These are phyloP conservation scores for Crocallis elinguaria DNA, from an alignment of 2,888 invertebrate genomes.

Conservation along the genomic window DNA sequence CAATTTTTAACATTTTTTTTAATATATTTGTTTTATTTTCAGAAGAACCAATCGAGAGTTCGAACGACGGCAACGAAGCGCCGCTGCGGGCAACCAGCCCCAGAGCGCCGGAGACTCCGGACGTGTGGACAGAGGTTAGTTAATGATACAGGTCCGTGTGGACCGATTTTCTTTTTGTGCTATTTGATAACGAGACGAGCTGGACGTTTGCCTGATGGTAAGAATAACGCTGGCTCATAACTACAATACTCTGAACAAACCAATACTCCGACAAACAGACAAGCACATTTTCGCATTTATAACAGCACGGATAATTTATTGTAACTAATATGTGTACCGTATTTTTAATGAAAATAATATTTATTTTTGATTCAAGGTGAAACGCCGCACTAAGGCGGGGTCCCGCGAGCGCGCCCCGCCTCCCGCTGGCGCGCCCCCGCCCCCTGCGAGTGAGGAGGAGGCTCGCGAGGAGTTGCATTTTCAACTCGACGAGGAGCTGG, in stretches of 20 bases:
- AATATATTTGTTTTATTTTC: constrained; percentile 28
- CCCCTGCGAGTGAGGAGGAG: constrained; percentile 52
- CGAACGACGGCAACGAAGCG: constrained; percentile 35
- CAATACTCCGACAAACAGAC: no score
- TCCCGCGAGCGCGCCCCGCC: constrained; percentile 69
- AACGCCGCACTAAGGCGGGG: constrained; percentile 85
- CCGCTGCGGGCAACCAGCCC: constrained; percentile 49
- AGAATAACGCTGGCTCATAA: no score
- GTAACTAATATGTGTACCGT: no score
- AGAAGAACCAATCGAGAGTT: constrained; percentile 55
- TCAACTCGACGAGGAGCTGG: constrained; percentile 98
- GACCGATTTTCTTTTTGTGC: neutral
- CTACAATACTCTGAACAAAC: no score
- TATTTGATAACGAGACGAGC: no score
- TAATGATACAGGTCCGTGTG: neutral
- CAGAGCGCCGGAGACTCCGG: constrained; percentile 49
- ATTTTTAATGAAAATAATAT: neutral
- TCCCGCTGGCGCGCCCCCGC: constrained; percentile 39
- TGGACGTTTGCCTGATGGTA: no score
- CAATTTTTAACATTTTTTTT: neutral
- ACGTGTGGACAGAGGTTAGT: constrained; percentile 77
- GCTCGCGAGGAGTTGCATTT: constrained; percentile 94
- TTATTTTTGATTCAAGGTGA: constrained; percentile 69
- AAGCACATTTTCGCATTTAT: no score
- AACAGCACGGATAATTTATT: no score